Conservation (phyloP, 2,113 vertebrate species). For the Trochalopteron elliotii region DNA sequence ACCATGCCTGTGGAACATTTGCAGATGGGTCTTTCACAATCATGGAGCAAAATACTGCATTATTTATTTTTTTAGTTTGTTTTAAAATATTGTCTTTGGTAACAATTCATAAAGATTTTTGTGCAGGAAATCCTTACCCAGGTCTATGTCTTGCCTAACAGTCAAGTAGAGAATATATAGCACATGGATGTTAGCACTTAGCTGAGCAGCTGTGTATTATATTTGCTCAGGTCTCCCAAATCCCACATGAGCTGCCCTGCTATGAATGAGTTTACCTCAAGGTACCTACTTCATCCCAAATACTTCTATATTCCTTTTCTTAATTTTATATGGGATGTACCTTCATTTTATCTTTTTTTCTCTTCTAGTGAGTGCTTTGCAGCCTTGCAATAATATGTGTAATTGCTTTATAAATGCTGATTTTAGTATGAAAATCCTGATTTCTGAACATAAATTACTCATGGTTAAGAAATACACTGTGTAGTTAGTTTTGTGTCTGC, state of each 20-base stretch:
- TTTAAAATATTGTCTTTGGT: background rate
- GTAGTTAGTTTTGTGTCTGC: background rate
- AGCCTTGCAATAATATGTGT: background rate
- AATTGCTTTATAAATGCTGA: background rate
- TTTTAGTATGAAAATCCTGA: background rate
- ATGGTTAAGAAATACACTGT: background rate
- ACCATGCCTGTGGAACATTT: background rate
- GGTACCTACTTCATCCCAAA: accelerated
- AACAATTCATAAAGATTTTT: background rate
- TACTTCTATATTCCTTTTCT: background rate
- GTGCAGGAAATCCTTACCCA: background rate
- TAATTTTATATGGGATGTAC: background rate
- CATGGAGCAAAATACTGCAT: background rate
- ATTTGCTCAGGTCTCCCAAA: background rate
- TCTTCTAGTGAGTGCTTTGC: background rate
- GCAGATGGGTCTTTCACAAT: background rate
- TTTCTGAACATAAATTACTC: background rate
- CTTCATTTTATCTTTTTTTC: background rate
- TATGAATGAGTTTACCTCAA: background rate
- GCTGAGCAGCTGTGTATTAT: background rate
- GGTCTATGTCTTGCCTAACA: background rate
- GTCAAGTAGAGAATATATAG: background rate
- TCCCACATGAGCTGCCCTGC: background rate
- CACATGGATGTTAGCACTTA: background rate
- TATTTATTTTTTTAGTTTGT: background rate